Evolutionary conservation across 1,140 invertebrate species (phyloP).

Genomic region (Sycobia sp.): DNA sequence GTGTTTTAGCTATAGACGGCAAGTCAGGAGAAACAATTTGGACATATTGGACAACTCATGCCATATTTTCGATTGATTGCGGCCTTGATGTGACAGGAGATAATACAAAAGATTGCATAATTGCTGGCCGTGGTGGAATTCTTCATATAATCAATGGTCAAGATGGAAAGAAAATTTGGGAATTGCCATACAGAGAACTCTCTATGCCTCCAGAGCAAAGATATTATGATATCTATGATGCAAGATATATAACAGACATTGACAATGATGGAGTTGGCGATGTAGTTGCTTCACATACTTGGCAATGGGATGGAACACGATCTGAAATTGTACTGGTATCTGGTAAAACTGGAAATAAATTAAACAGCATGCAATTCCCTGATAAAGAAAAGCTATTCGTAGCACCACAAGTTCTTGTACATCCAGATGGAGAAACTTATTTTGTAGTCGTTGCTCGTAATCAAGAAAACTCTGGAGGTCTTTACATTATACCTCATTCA

Average conservation of each 20-base stretch:
- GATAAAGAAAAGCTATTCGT: slow-evolving; percentile 74
- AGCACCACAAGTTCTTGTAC: slow-evolving; percentile 69
- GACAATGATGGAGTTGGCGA: slow-evolving; percentile 76
- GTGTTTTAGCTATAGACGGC: slow-evolving; percentile 78
- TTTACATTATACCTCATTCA: slow-evolving; percentile 69
- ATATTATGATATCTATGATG: slow-evolving; percentile 67
- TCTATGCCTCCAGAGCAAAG: slow-evolving; percentile 51
- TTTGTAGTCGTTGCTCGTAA: slow-evolving; percentile 78
- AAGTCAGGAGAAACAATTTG: slow-evolving; percentile 74
- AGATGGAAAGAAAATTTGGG: slow-evolving; percentile 74
- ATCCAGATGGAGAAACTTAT: slow-evolving; percentile 65
- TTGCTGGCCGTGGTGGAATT: slow-evolving; percentile 75
- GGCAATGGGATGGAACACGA: slow-evolving; percentile 56
- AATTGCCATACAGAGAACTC: slow-evolving; percentile 58
- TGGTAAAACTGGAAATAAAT: slow-evolving; percentile 70
- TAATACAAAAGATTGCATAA: slow-evolving; percentile 74
- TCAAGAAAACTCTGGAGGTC: slow-evolving; percentile 72
- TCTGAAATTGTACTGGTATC: slow-evolving; percentile 72
- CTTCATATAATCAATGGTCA: slow-evolving; percentile 72
- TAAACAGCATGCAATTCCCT: slow-evolving; percentile 70
- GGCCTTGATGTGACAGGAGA: slow-evolving; percentile 75
- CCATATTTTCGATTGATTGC: slow-evolving; percentile 79
- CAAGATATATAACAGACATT: slow-evolving; percentile 74
- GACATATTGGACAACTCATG: slow-evolving; percentile 75
- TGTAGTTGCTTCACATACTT: slow-evolving; percentile 73